A percentile compares a stretch with the other conserved stretches of the same genome.
These are phyloP conservation scores for Danio kyathit DNA, from an alignment of 2,797 vertebrate genomes.

Conservation along the genomic window DNA sequence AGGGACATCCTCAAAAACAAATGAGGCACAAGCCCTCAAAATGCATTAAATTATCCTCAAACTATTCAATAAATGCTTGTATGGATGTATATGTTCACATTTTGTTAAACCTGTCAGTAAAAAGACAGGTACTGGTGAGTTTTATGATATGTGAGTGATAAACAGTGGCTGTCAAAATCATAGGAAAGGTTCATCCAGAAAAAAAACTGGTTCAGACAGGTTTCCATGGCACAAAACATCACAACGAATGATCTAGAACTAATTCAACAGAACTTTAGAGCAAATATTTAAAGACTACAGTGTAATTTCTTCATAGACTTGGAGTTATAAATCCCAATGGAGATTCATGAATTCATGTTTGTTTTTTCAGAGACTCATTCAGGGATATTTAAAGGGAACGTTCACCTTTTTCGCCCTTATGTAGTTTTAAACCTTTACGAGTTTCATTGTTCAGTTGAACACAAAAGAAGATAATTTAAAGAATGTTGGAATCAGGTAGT, in stretches of 20 bases:
- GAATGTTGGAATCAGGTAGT: too few relatives aligned
- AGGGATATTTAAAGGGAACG: neutral
- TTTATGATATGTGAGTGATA: neutral
- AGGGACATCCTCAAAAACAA: conserved; percentile 15
- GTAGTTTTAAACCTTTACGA: too few relatives aligned
- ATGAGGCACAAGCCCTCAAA: conserved; percentile 1
- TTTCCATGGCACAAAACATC: neutral
- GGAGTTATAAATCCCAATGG: neutral
- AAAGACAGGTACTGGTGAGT: neutral
- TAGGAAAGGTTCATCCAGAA: neutral
- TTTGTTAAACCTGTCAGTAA: neutral
- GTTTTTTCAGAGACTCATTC: neutral
- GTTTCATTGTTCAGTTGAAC: too few relatives aligned
- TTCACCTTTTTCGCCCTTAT: too few relatives aligned
- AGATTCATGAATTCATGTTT: neutral
- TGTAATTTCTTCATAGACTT: neutral
- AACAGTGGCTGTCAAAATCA: neutral
- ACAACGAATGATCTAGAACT: neutral
- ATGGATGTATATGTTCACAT: neutral
- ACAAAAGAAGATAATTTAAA: too few relatives aligned
- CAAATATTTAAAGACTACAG: neutral
- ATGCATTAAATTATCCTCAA: conserved; percentile 2
- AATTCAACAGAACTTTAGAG: neutral
- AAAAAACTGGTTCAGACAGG: conserved; percentile 6
- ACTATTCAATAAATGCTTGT: neutral